Conservation (phyloP, 2,888 invertebrate genomes). For the Scrobipalpa atriplicella region DNA sequence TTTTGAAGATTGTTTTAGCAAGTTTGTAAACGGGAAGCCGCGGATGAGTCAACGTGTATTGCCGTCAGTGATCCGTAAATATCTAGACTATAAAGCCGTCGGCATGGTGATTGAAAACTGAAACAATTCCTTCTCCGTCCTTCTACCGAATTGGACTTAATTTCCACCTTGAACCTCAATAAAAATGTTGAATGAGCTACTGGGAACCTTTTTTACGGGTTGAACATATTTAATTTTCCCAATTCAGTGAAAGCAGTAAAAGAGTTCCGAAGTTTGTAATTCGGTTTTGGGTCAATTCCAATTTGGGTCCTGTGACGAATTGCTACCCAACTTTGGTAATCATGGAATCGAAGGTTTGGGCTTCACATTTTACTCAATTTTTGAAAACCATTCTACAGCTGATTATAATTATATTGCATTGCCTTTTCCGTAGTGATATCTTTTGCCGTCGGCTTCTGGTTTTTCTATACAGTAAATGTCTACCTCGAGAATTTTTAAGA, state of each 20-base stretch:
- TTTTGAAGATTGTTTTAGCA: slow-evolving; percentile 4
- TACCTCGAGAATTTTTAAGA: no score
- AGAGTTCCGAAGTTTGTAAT: slow-evolving; percentile 11
- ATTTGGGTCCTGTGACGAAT: slow-evolving; percentile 2
- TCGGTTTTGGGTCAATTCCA: slow-evolving; percentile 1
- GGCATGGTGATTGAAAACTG: background rate
- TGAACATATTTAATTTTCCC: slow-evolving; percentile 3
- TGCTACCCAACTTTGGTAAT: slow-evolving; percentile 14
- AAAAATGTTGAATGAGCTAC: background rate
- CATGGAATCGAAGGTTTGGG: background rate
- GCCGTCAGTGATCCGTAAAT: slow-evolving; percentile 1
- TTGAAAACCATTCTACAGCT: no score
- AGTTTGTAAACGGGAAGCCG: background rate
- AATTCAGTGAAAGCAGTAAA: background rate
- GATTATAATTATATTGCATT: background rate
- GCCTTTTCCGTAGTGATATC: no score
- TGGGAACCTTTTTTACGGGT: background rate
- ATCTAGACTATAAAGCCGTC: slow-evolving; percentile 2
- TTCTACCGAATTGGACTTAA: background rate
- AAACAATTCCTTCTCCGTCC: background rate
- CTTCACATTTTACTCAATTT: background rate
- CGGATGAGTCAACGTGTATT: background rate
- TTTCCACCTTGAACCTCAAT: background rate
- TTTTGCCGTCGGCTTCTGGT: no score
- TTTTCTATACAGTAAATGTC: no score